Percentiles rank a stretch among this genome's conserved stretches.
Conservation (phyloP, 2,113 vertebrate species). For the Ciconia boyciana region DNA sequence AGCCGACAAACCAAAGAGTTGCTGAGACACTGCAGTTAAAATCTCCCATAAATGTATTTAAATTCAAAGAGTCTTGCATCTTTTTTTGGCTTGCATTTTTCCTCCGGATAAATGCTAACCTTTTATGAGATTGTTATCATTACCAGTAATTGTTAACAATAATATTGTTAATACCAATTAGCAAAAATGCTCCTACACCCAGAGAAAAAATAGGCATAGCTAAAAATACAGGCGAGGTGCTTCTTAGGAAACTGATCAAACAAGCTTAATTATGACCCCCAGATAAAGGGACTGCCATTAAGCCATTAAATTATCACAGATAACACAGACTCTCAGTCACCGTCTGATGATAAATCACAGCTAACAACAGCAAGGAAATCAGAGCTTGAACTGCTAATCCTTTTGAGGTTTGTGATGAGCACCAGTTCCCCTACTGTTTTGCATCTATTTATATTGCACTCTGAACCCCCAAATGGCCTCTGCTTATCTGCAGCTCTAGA, state of each 20-base stretch:
- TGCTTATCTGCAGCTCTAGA: slow-evolving; percentile 76
- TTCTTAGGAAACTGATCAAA: slow-evolving; percentile 75
- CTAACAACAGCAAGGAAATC: slow-evolving; percentile 68
- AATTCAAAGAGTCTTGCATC: not conserved
- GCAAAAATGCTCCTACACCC: slow-evolving; percentile 13
- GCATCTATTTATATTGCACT: slow-evolving; percentile 75
- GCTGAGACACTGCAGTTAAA: not conserved
- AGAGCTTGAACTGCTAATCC: slow-evolving; percentile 72
- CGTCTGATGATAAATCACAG: slow-evolving; percentile 72
- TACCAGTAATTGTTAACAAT: slow-evolving; percentile 41
- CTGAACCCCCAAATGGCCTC: slow-evolving; percentile 64
- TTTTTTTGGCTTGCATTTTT: slow-evolving; percentile 17
- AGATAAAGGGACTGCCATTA: slow-evolving; percentile 74
- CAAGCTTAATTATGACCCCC: slow-evolving; percentile 78
- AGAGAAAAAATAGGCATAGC: slow-evolving; percentile 28
- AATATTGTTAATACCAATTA: slow-evolving; percentile 67
- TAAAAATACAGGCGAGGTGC: slow-evolving; percentile 55
- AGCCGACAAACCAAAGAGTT: not conserved
- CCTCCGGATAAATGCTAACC: slow-evolving; percentile 44
- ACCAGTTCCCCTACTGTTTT: slow-evolving; percentile 67
- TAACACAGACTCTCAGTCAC: slow-evolving; percentile 64
- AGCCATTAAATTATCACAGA: slow-evolving; percentile 77
- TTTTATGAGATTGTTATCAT: slow-evolving; percentile 34
- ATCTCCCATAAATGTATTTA: not conserved
- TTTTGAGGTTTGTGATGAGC: slow-evolving; percentile 69